These are phyloP conservation scores for Lycocerus yunnanus DNA, from an alignment of 2,888 invertebrate genomes.

Conservation along the genomic window DNA sequence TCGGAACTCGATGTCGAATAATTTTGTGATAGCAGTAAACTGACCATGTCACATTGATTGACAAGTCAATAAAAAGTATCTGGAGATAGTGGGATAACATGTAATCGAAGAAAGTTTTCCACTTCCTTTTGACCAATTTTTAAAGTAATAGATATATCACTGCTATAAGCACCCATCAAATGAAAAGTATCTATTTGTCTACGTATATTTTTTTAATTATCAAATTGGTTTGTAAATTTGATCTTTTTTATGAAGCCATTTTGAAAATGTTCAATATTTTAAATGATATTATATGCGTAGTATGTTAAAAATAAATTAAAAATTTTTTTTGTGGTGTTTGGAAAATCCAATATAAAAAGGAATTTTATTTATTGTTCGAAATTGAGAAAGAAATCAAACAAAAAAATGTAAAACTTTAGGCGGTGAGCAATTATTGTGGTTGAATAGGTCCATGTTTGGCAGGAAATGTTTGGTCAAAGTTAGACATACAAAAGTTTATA, in stretches of 20 bases:
- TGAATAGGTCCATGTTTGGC: constrained; percentile 19
- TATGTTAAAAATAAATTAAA: neutral
- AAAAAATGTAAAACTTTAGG: constrained; percentile 17
- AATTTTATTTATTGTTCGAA: neutral
- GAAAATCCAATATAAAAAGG: neutral
- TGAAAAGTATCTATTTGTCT: constrained; percentile 7
- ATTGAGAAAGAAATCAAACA: constrained; percentile 5
- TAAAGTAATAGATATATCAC: constrained; percentile 40
- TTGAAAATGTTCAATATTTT: neutral
- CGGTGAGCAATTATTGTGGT: constrained; percentile 14
- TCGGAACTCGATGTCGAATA: constrained; percentile 22
- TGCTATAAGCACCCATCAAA: neutral
- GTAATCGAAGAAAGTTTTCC: constrained; percentile 40
- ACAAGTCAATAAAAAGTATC: constrained; percentile 44
- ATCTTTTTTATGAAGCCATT: neutral
- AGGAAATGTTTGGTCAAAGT: constrained; percentile 20
- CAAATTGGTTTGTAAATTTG: neutral
- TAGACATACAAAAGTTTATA: constrained; percentile 16
- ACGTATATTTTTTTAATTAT: neutral
- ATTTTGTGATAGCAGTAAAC: constrained; percentile 29
- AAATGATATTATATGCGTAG: neutral
- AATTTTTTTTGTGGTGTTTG: neutral
- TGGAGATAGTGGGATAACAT: constrained; percentile 45
- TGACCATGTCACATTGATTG: constrained; percentile 42
- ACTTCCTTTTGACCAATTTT: constrained; percentile 39